Conservation (phyloP, 2,888 invertebrate genomes). For the Leuctra nigra region DNA sequence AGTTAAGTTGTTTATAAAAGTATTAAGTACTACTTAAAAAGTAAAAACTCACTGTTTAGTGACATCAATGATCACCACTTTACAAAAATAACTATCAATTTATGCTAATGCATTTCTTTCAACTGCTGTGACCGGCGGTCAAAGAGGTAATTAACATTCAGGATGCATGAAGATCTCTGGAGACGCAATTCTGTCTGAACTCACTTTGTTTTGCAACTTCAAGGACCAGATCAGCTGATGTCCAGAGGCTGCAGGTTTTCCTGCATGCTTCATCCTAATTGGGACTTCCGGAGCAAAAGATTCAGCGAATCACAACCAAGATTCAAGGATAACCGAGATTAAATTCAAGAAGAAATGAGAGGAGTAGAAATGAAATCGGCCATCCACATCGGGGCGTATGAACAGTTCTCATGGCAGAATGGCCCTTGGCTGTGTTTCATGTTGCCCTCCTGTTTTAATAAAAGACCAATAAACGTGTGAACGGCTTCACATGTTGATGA, state of each 20-base stretch:
- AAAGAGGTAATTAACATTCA: too few species aligned
- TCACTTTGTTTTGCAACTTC: too few species aligned
- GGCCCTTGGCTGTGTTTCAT: neutral
- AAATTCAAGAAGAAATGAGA: neutral
- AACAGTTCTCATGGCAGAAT: neutral
- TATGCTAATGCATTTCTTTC: too few species aligned
- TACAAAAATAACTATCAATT: too few species aligned
- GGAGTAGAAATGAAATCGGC: too few species aligned
- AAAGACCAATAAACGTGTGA: neutral
- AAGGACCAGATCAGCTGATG: neutral
- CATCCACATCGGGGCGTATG: slow-evolving; percentile 5
- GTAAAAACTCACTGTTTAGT: too few species aligned
- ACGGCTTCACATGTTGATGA: neutral
- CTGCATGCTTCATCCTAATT: slow-evolving; percentile 14
- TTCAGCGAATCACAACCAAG: slow-evolving; percentile 3
- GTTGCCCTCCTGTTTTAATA: neutral
- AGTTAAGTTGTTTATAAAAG: too few species aligned
- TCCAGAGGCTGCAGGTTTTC: neutral
- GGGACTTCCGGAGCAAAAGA: slow-evolving; percentile 7
- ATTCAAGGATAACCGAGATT: slow-evolving; percentile 16
- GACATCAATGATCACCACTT: too few species aligned
- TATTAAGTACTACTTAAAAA: too few species aligned
- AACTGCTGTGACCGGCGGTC: too few species aligned
- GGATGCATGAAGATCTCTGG: too few species aligned
- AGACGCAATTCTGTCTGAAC: too few species aligned